Evolutionary conservation across 2,888 invertebrate genomes (phyloP).

Genomic region (Spicauda simplicius): DNA sequence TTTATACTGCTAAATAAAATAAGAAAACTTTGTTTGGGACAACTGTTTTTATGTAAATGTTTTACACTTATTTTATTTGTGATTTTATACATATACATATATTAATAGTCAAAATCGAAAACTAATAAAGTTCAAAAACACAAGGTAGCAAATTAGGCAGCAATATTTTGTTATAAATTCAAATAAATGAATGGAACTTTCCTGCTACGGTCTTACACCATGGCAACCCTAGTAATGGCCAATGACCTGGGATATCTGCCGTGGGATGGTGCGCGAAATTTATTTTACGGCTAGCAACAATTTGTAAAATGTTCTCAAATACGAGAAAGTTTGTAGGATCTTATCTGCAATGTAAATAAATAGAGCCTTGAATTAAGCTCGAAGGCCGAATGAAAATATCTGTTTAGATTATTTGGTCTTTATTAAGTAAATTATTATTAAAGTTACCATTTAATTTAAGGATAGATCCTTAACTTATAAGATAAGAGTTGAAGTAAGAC

Average conservation of each 20-base stretch:
- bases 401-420: not conserved
- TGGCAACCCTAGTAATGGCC: constrained; percentile 27
- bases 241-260: constrained; percentile 33
- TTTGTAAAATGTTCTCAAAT: constrained; percentile 33
- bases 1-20: too few relatives aligned
- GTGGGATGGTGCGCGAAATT: constrained; percentile 25
- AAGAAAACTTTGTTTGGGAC: too few relatives aligned
- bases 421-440: not conserved
- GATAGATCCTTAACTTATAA: too few relatives aligned
- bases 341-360: constrained; percentile 16
- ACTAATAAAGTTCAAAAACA: too few relatives aligned
- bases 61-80: too few relatives aligned
- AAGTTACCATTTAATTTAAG: not conserved
- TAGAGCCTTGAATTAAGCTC: not conserved
- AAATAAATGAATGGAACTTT: not conserved
- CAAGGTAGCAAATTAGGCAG: not conserved
- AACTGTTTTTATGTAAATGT: too few relatives aligned
- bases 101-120: too few relatives aligned
- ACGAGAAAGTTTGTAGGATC: constrained; percentile 7
- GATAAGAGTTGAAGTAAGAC: too few relatives aligned
- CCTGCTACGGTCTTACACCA: not conserved
- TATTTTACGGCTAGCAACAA: constrained; percentile 33
- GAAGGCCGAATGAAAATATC: not conserved
- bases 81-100: too few relatives aligned
- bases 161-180: not conserved